Conservation (phyloP, 1,140 invertebrate genomes). For the Saccostrea echinata region DNA sequence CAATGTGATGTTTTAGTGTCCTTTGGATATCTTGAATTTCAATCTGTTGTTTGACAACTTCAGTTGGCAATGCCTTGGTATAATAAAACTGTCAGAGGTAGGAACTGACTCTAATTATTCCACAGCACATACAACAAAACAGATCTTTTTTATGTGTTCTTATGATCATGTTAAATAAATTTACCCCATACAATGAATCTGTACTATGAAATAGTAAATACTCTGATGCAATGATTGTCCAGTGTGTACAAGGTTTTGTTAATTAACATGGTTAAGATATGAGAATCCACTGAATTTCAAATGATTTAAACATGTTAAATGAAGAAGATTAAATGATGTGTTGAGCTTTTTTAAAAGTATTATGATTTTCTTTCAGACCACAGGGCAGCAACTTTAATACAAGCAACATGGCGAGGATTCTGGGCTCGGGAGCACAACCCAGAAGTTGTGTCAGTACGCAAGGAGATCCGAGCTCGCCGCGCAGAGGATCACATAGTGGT, state of each 20-base stretch:
- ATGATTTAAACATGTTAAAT: too few species aligned
- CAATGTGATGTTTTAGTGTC: not conserved
- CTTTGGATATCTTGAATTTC: not conserved
- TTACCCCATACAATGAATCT: too few species aligned
- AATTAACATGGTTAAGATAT: too few species aligned
- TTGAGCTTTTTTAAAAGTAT: too few species aligned
- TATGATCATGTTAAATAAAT: too few species aligned
- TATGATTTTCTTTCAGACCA: conserved; percentile 61
- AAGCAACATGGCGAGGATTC: conserved; percentile 93
- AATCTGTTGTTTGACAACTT: not conserved
- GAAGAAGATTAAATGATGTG: too few species aligned
- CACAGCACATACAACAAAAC: too few species aligned
- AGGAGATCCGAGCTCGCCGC: conserved; percentile 89
- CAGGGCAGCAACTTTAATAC: conserved; percentile 89
- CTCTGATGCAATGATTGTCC: too few species aligned
- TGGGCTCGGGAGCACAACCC: conserved; percentile 88
- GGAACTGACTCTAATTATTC: not conserved
- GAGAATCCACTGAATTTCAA: too few species aligned
- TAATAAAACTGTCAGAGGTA: conserved; percentile 14
- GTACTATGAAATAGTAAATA: too few species aligned
- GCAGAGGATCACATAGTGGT: conserved; percentile 89
- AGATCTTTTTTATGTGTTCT: too few species aligned
- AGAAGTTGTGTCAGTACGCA: conserved; percentile 86
- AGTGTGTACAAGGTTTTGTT: too few species aligned
- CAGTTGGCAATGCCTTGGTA: not conserved